Evolutionary conservation across 1,140 invertebrate genomes (phyloP), one percentile per base, ranked within the genome.

Genomic region (Ceratoteleas bidentatus): DNA sequence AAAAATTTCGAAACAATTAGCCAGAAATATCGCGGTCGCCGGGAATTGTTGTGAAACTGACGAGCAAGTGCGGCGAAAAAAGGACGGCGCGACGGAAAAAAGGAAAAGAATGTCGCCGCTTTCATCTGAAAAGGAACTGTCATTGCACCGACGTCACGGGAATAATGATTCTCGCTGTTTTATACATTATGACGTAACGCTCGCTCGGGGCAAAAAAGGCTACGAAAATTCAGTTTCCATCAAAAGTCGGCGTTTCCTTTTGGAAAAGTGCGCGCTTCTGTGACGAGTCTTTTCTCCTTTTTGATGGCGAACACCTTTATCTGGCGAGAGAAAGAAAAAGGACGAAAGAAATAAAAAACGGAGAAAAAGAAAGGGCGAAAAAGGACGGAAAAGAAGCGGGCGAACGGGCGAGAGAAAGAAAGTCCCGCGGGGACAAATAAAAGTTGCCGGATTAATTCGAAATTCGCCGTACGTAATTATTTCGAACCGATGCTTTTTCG

Each of bases 141-240:
- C 64, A 66, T 66, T 47, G 47, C 62, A 60, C 11, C 9, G 15
- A 60, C 47, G 57, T 57, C 36, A 57, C 15, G 61, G 36, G 32
- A 72, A 72, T 77, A 68, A 76, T 77, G 74, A 77, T 77, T 69
- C 38, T 62, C 50, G 32, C 24, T 47, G 61, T 72, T 79, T 73
- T 50, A 73, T 49, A 49, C 38, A 58, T 72, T 53, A 60, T 49
- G 53, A 54, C 61, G 24, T 65, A 78, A 72, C 57, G 69, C 57
- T 61, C 13, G 47, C 38, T 24, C 50, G 3, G 49, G 11, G 14
- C 9, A 72, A 68, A 68, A n/a, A 78, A 66, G 34, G 52, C 57
- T 47, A 68, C 32, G 49, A 68, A 80, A 80, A 80, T 73, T 72
- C 47, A 72, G 45, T 80, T 73, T 80, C 33, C 56, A 66, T 69